Percentiles rank a stretch among this genome's conserved stretches.
phyloP scores from a whole-genome alignment of 2,888 invertebrate genomes.

The Zeuzera pyrina region DNA sequence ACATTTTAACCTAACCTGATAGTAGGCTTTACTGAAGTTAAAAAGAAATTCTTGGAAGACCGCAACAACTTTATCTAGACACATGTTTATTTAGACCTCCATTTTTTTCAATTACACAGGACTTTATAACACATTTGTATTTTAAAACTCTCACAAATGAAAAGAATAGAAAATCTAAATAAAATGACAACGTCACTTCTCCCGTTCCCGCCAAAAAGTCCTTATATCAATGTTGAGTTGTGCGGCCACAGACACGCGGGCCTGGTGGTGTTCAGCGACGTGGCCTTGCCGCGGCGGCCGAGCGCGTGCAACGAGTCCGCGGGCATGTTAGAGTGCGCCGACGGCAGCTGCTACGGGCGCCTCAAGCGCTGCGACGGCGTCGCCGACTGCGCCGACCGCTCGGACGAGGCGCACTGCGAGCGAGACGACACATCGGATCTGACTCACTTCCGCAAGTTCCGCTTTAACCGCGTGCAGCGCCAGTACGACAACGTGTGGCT shows the following conservation, averaged over 20 bases:
- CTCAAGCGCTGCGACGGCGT: conserved; percentile 85
- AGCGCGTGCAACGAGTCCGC: conserved; percentile 80
- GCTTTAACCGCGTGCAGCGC: conserved; percentile 90
- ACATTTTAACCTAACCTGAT: no score
- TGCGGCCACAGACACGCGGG: conserved; percentile 79
- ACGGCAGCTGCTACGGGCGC: conserved; percentile 83
- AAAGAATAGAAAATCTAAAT: no score
- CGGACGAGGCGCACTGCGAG: conserved; percentile 86
- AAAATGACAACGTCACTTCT: no score
- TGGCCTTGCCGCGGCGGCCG: conserved; percentile 78
- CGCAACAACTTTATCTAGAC: no score
- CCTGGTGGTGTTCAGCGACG: conserved; percentile 92
- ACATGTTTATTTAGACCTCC: no score
- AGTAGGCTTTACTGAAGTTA: no score
- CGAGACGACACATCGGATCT: conserved; percentile 79
- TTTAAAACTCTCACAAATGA: no score
- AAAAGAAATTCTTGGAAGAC: no score
- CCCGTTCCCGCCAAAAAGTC: no score
- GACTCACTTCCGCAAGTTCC: conserved; percentile 82
- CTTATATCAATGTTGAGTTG: no score
- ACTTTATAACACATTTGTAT: no score
- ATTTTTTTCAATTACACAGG: no score
- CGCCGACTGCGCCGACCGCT: conserved; percentile 86
- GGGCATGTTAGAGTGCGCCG: conserved; percentile 86
- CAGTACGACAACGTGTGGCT: conserved; percentile 97